Percentiles rank a stretch among this genome's conserved stretches.
Evolutionary conservation across 2,888 invertebrate species (phyloP).

Genomic region (Spicauda simplicius): DNA sequence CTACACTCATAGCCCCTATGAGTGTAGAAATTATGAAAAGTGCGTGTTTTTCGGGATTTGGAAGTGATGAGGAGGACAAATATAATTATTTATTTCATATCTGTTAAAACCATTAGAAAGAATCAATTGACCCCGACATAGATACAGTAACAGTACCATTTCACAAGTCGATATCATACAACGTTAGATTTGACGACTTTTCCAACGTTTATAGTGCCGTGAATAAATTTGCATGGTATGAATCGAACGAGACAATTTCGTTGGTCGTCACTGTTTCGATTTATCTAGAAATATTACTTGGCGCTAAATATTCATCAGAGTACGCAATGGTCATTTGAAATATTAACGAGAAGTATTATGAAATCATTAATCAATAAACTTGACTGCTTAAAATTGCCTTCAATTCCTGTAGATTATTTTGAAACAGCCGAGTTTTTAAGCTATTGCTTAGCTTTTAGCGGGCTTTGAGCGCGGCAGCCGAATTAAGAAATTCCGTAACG

Average conservation of each 20-base stretch:
- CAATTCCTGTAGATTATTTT: no score
- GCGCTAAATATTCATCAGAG: neutral
- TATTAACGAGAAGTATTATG: no score
- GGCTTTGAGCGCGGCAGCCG: no score
- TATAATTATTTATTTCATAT: neutral
- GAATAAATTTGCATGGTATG: constrained; percentile 3
- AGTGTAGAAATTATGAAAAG: no score
- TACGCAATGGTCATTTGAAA: neutral
- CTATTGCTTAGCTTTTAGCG: no score
- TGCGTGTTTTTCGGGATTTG: no score
- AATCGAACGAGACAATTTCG: neutral
- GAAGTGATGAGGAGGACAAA: no score
- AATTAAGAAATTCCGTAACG: no score
- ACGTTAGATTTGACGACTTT: constrained; percentile 1
- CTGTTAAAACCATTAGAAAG: neutral
- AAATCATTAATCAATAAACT: no score
- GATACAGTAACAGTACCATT: neutral
- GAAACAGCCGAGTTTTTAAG: no score
- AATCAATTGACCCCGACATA: neutral
- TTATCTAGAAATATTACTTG: neutral
- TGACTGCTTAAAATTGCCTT: no score
- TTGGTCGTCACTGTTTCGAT: neutral
- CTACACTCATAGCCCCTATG: no score
- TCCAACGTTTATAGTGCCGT: neutral
- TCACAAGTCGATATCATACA: neutral